A percentile compares a stretch with the other conserved stretches of the same genome.
phyloP scores from a whole-genome alignment of 2,888 invertebrate genomes.

The Phortica magna region DNA sequence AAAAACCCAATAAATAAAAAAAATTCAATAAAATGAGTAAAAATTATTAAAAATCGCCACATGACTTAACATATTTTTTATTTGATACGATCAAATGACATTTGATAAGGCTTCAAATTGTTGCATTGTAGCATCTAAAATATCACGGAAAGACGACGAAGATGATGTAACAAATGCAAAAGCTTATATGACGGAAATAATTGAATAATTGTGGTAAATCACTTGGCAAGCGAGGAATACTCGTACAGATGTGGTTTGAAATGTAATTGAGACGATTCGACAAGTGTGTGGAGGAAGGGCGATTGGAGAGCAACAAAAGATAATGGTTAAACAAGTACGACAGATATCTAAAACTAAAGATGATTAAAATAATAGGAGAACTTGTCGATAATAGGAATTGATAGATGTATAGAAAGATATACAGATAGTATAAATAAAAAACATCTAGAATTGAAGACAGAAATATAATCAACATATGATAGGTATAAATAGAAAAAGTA shows the following conservation, averaged over 20 bases:
- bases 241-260: no score
- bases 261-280: no score
- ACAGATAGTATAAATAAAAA: not conserved
- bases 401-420: not conserved
- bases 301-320: no score
- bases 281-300: no score
- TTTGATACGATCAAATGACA: not conserved
- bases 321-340: no score
- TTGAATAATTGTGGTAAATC: constrained; percentile 27
- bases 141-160: no score
- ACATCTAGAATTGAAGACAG: not conserved
- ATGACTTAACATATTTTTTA: no score
- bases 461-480: no score
- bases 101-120: not conserved
- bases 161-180: constrained; percentile 8
- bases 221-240: not conserved
- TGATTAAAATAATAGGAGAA: no score
- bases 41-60: not conserved
- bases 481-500: no score
- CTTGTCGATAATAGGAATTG: no score
- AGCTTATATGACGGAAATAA: not conserved
- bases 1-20: not conserved
- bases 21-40: not conserved
- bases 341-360: no score
- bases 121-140: not conserved